A percentile compares a stretch with the other conserved stretches of the same genome.
These are phyloP conservation scores for Drosophila arizonae DNA, from an alignment of 1,140 invertebrate genomes.

Conservation along the genomic window DNA sequence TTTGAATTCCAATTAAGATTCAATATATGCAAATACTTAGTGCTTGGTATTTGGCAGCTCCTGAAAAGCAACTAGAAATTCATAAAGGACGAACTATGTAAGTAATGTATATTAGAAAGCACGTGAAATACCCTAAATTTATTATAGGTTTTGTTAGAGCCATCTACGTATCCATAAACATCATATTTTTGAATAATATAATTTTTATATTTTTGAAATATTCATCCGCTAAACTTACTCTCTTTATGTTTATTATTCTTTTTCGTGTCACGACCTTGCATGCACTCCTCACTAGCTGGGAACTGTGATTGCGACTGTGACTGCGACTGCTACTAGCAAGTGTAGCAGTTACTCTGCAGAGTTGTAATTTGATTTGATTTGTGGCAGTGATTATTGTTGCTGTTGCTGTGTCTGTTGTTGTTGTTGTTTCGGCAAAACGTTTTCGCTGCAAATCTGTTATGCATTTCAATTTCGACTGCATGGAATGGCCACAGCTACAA, in stretches of 20 bases:
- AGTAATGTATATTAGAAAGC: no score
- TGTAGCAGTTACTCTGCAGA: conserved; percentile 14
- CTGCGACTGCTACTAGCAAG: conserved; percentile 18
- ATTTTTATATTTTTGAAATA: no score
- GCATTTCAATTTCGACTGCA: conserved; percentile 55
- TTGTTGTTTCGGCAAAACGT: conserved; percentile 20
- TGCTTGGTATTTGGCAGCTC: no score
- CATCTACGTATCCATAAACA: no score
- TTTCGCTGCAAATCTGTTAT: conserved; percentile 30
- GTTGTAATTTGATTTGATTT: conserved; percentile 69
- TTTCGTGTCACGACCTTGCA: not conserved
- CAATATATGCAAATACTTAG: no score
- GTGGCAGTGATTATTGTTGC: conserved; percentile 44
- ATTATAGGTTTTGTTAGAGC: no score
- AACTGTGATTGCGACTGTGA: conserved; percentile 43
- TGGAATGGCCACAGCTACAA: conserved; percentile 24
- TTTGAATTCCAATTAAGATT: no score
- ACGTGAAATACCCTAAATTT: no score
- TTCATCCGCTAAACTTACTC: no score
- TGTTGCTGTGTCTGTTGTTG: not conserved
- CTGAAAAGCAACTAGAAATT: not conserved
- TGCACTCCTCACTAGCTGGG: not conserved
- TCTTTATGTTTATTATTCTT: not conserved
- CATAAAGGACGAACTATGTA: not conserved
- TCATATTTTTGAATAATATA: no score